These are phyloP conservation scores for Megastigmus dorsalis DNA, from an alignment of 2,888 invertebrate species.

Conservation along the genomic window DNA sequence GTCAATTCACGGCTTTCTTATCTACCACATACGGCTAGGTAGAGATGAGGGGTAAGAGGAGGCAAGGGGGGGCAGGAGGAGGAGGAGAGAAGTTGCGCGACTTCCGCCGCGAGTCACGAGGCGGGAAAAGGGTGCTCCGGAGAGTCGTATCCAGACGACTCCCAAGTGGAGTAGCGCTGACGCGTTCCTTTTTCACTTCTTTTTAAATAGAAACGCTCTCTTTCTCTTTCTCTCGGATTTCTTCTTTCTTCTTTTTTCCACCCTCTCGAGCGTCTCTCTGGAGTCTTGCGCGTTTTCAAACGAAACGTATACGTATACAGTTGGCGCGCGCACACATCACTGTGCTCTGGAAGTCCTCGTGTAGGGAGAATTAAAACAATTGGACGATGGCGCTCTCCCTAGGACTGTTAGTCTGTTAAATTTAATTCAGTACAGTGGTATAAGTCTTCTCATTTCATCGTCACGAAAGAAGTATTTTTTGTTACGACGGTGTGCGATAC, in stretches of 20 bases:
- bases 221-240: background rate
- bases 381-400: too few species aligned
- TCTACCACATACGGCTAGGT: background rate
- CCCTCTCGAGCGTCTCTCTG: background rate
- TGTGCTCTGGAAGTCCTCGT: too few species aligned
- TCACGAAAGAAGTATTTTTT: too few species aligned
- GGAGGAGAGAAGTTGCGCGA: background rate
- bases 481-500: too few species aligned
- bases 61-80: background rate
- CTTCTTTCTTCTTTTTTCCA: background rate
- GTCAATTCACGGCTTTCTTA: conserved; percentile 21
- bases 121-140: background rate
- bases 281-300: too few species aligned
- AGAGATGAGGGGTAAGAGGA: background rate
- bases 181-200: conserved; percentile 17
- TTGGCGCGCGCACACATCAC: too few species aligned
- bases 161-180: conserved; percentile 12
- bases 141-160: conserved; percentile 2
- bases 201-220: too few species aligned
- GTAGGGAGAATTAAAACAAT: too few species aligned
- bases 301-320: too few species aligned
- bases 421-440: too few species aligned
- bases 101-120: background rate
- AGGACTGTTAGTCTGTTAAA: too few species aligned
- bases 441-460: too few species aligned